phyloP scores from a whole-genome alignment of 92 coral and sea anemone species.

The Zoanthus gigantus region DNA sequence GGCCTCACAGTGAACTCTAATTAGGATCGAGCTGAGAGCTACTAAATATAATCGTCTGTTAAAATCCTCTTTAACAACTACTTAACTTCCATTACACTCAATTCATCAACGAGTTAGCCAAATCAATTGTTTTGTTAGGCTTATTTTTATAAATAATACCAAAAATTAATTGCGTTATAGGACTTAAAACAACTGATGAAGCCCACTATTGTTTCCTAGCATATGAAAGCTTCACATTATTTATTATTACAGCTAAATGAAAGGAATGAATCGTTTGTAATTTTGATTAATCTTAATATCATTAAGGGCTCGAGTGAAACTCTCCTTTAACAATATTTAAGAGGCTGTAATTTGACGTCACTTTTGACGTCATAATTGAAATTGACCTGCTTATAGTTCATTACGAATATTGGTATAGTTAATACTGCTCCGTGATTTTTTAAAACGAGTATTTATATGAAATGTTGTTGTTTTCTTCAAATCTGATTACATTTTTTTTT shows the following conservation, averaged over 20 bases:
- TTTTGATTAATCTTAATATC: conserved; percentile 1
- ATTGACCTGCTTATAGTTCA: neutral
- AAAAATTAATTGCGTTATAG: neutral
- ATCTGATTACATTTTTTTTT: no score
- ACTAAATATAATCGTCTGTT: conserved; percentile 15
- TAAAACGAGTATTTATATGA: neutral
- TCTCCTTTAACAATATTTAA: conserved; percentile 1
- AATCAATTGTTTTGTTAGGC: neutral
- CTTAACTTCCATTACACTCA: neutral
- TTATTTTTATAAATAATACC: neutral
- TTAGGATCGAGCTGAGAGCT: neutral
- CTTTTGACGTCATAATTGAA: conserved; percentile 5
- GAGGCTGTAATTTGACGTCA: conserved; percentile 20
- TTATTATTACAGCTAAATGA: neutral
- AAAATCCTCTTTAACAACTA: neutral
- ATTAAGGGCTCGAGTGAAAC: neutral
- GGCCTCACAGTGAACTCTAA: neutral
- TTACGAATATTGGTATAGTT: conserved; percentile 6
- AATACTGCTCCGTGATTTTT: neutral
- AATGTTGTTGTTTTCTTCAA: neutral
- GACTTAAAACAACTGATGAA: neutral
- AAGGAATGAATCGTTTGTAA: neutral
- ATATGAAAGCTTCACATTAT: neutral
- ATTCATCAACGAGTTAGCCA: neutral
- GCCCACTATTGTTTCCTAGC: neutral